Evolutionary conservation across 35 echinoderm and acorn worm species (phyloP).

Genomic region (Strongylocentrotus purpuratus): DNA sequence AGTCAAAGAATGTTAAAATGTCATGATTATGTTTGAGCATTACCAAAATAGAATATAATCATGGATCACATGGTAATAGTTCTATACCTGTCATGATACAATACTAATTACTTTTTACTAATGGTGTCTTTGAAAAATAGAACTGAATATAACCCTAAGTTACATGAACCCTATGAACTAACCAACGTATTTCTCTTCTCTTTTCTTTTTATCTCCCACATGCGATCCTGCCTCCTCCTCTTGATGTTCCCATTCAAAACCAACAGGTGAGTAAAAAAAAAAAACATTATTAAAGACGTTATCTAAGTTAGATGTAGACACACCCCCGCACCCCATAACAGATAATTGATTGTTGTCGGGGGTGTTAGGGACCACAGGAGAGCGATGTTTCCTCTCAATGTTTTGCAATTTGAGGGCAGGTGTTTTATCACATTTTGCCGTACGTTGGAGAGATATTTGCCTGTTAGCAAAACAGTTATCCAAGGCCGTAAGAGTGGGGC

Average conservation of each 20-base stretch:
- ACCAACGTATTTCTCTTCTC: not conserved
- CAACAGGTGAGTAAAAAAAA: not conserved
- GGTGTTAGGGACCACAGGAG: not conserved
- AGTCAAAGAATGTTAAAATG: no score
- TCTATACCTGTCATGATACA: no score
- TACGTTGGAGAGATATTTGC: not conserved
- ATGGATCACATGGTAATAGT: no score
- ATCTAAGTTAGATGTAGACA: not conserved
- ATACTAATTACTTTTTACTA: no score
- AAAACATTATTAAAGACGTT: no score
- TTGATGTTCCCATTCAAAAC: not conserved
- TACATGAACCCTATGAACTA: not conserved
- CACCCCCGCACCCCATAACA: not conserved
- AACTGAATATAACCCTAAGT: no score
- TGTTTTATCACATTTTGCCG: not conserved
- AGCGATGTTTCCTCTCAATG: not conserved
- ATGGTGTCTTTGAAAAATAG: no score
- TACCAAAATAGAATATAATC: no score
- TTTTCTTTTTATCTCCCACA: not conserved
- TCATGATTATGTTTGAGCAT: no score
- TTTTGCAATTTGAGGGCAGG: not conserved
- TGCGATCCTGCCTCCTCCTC: not conserved
- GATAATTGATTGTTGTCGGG: not conserved
- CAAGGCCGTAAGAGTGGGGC: not conserved
- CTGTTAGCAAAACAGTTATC: conserved; percentile 11